Evolutionary conservation across 2,888 invertebrate genomes (phyloP).

Genomic region (Philaethria dido): DNA sequence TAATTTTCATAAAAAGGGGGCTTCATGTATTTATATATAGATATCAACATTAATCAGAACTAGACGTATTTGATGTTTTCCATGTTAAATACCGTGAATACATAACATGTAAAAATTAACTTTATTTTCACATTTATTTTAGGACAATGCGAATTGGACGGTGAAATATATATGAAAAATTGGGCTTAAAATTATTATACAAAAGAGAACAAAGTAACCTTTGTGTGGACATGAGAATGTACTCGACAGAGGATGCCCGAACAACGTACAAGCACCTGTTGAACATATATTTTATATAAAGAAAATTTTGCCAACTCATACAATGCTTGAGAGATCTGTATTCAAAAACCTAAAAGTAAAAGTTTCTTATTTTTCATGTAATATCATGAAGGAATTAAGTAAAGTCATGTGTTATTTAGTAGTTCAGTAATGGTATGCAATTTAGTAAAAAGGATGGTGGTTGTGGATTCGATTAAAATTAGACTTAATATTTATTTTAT

Average conservation of each 20-base stretch:
- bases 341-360: neutral
- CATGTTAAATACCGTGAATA: neutral
- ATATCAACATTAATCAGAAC: neutral
- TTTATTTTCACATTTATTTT: conserved; percentile 2
- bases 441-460: too few relatives aligned
- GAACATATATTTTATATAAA: conserved; percentile 30
- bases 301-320: conserved; percentile 13
- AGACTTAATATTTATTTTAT: too few relatives aligned
- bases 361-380: too few relatives aligned
- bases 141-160: neutral
- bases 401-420: too few relatives aligned
- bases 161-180: neutral
- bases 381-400: neutral
- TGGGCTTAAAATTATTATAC: conserved; percentile 5
- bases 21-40: too few relatives aligned
- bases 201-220: conserved; percentile 28
- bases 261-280: conserved; percentile 33
- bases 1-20: too few relatives aligned
- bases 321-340: conserved; percentile 12
- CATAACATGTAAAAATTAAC: neutral
- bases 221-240: conserved; percentile 29
- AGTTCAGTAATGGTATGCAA: too few relatives aligned
- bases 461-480: too few relatives aligned
- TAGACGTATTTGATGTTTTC: neutral
- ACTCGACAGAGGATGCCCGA: conserved; percentile 26